Conservation (phyloP, 2,797 vertebrate species). For the Anas acuta region DNA sequence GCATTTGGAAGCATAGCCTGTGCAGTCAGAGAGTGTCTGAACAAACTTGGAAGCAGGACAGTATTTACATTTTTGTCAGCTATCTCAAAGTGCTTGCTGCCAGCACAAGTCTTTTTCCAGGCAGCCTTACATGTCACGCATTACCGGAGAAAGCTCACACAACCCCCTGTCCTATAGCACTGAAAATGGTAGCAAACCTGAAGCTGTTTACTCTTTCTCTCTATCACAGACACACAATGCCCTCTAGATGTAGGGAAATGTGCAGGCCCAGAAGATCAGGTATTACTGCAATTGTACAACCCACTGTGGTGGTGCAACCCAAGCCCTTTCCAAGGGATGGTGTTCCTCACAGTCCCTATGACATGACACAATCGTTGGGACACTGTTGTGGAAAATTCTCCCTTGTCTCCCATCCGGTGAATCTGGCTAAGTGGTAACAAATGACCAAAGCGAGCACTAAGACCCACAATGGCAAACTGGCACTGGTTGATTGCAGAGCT, state of each 20-base stretch:
- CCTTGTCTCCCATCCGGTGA: not conserved
- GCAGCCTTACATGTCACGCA: not conserved
- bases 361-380: not conserved
- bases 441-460: accelerated
- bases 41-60: not conserved
- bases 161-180: not conserved
- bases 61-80: constrained; percentile 20
- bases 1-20: not conserved
- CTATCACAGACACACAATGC: not conserved
- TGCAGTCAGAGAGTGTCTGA: not conserved
- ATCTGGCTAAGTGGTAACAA: not conserved
- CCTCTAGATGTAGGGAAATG: not conserved
- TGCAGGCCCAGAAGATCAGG: not conserved
- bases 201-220: not conserved
- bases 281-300: not conserved
- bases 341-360: not conserved
- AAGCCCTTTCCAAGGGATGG: not conserved
- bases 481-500: not conserved
- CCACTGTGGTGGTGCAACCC: not conserved
- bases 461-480: not conserved
- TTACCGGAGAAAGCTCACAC: not conserved
- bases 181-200: not conserved
- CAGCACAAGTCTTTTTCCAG: not conserved
- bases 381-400: not conserved
- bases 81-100: not conserved